A percentile compares a stretch with the other conserved stretches of the same genome.
These are phyloP conservation scores for Palythoa grandiflora DNA, from an alignment of 92 coral and sea anemone species.

Conservation along the genomic window DNA sequence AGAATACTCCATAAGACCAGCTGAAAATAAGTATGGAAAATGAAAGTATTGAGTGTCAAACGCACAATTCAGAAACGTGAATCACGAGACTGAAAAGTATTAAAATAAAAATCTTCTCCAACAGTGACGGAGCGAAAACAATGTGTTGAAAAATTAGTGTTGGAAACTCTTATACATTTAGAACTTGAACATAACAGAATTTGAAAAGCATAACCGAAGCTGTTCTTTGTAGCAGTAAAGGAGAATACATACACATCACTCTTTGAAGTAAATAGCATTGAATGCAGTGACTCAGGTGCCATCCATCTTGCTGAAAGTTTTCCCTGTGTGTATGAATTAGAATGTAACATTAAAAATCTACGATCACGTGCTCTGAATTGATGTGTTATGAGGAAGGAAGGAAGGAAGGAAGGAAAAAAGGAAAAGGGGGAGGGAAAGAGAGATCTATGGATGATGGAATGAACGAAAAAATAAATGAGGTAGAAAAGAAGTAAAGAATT, in stretches of 20 bases:
- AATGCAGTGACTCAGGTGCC: constrained; percentile 75
- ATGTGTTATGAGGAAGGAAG: not conserved
- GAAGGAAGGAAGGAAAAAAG: too few relatives aligned
- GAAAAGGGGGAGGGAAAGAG: not conserved
- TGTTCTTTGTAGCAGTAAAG: not conserved
- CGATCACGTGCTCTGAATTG: not conserved
- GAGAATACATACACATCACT: constrained; percentile 76
- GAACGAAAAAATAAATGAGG: too few relatives aligned
- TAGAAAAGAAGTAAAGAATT: too few relatives aligned
- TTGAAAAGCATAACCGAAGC: not conserved
- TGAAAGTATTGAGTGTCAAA: not conserved
- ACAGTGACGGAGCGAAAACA: too few relatives aligned
- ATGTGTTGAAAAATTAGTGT: too few relatives aligned
- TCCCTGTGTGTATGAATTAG: constrained; percentile 47
- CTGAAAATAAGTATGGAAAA: constrained; percentile 27
- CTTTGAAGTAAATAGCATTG: constrained; percentile 64
- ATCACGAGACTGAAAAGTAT: too few relatives aligned
- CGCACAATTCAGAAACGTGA: not conserved
- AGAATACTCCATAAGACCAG: constrained; percentile 81
- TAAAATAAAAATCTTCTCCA: too few relatives aligned
- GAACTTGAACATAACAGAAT: not conserved
- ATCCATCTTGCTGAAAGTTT: constrained; percentile 71
- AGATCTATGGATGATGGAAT: too few relatives aligned
- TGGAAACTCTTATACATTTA: not conserved
- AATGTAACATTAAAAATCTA: not conserved